These are phyloP conservation scores for Romanomermis culicivorax DNA, from an alignment of 2,888 invertebrate genomes.

Conservation along the genomic window DNA sequence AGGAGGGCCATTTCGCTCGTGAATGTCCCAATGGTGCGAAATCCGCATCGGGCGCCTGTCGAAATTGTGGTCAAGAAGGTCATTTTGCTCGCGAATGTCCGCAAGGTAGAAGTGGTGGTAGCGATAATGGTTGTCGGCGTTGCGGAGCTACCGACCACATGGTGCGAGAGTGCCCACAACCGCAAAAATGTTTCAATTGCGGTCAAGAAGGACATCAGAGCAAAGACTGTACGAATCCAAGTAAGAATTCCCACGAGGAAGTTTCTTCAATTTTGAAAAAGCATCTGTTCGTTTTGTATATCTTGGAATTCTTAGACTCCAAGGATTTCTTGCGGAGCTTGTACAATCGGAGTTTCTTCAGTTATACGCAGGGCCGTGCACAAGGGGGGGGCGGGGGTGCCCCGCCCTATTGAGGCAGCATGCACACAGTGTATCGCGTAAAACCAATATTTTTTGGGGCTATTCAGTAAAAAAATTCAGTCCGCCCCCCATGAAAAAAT, in stretches of 20 bases:
- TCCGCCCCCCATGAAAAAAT: too few relatives aligned
- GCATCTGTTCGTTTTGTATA: too few relatives aligned
- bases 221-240: not conserved
- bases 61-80: slow-evolving; percentile 2
- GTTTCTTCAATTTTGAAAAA: not conserved
- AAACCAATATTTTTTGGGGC: too few relatives aligned
- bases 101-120: not conserved
- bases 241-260: not conserved
- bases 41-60: not conserved
- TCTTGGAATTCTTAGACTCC: too few relatives aligned
- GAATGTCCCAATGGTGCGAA: not conserved
- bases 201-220: not conserved
- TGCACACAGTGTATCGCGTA: too few relatives aligned
- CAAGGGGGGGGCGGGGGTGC: too few relatives aligned
- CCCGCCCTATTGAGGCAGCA: too few relatives aligned
- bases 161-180: not conserved
- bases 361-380: too few relatives aligned
- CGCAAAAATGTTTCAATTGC: not conserved
- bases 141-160: not conserved
- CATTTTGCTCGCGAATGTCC: not conserved
- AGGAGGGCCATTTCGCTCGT: not conserved
- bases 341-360: too few relatives aligned
- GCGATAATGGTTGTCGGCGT: not conserved
- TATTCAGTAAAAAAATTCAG: too few relatives aligned
- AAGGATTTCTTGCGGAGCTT: not conserved